Percentiles rank a stretch among this genome's conserved stretches.
These are phyloP conservation scores for Cygnus buccinator DNA, from an alignment of 2,113 vertebrate genomes.

Conservation along the genomic window DNA sequence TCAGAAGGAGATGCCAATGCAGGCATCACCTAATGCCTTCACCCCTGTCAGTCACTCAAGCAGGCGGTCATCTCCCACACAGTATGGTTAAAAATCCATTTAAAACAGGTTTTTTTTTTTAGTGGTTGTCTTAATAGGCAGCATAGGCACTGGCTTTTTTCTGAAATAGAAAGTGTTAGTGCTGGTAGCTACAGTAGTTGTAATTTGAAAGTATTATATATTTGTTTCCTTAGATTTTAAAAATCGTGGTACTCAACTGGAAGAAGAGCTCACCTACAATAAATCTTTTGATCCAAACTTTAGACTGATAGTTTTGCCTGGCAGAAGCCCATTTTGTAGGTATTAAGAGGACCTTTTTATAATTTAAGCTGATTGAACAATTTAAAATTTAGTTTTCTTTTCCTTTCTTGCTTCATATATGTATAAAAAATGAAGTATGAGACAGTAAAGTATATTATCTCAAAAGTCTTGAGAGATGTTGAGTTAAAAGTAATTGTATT, in stretches of 20 bases:
- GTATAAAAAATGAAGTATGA: neutral
- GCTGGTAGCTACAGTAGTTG: neutral
- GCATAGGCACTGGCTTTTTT: neutral
- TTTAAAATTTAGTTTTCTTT: neutral
- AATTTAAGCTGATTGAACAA: neutral
- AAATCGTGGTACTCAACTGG: neutral
- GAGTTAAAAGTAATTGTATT: neutral
- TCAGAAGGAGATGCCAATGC: neutral
- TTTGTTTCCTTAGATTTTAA: neutral
- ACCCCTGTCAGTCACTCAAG: neutral
- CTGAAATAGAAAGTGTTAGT: neutral
- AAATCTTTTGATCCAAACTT: neutral
- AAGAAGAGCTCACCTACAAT: neutral
- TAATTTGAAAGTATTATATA: neutral
- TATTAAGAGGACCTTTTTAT: neutral
- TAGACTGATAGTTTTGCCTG: neutral
- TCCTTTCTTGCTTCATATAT: accelerated
- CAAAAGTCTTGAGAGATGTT: neutral
- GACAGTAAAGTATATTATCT: neutral
- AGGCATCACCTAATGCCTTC: neutral
- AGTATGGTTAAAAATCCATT: neutral
- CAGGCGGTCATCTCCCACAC: neutral
- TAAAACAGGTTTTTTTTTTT: neutral
- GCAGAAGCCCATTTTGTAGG: neutral
- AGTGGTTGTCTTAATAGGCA: neutral